A percentile compares a stretch with the other conserved stretches of the same genome.
These are phyloP conservation scores for Ennomos fuscantarius DNA, from an alignment of 2,888 invertebrate species.

Conservation along the genomic window DNA sequence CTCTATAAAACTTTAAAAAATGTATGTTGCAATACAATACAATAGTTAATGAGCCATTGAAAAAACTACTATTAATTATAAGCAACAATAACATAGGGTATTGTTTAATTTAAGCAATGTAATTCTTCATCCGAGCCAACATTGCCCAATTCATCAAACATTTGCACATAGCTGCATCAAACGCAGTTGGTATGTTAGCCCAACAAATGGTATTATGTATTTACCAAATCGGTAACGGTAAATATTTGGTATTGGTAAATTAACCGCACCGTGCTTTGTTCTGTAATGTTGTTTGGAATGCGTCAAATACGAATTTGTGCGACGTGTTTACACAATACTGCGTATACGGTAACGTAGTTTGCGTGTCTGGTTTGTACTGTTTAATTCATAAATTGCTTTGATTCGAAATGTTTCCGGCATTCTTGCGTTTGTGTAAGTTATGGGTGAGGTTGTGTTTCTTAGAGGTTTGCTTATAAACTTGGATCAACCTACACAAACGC, in stretches of 20 bases:
- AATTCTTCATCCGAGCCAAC: constrained; percentile 15
- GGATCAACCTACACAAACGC: neutral
- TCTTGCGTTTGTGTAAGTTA: constrained; percentile 5
- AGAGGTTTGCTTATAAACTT: constrained; percentile 4
- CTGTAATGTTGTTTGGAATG: constrained; percentile 40
- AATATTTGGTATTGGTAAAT: constrained; percentile 42
- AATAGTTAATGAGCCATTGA: no score
- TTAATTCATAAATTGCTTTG: constrained; percentile 21
- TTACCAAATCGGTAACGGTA: constrained; percentile 17
- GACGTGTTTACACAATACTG: constrained; percentile 54
- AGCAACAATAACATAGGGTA: neutral
- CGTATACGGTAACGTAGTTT: constrained; percentile 35
- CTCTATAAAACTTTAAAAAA: no score
- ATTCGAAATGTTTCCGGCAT: constrained; percentile 18
- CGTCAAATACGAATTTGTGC: constrained; percentile 53
- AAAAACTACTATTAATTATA: no score
- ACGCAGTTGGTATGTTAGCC: neutral
- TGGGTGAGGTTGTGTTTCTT: constrained; percentile 6
- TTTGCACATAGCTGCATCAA: constrained; percentile 30
- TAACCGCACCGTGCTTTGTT: constrained; percentile 39
- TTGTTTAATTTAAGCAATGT: constrained; percentile 1
- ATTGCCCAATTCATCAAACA: constrained; percentile 26
- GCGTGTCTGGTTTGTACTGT: constrained; percentile 10
- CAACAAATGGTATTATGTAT: constrained; percentile 20
- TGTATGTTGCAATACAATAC: no score